A percentile compares a stretch with the other conserved stretches of the same genome.
Conservation (phyloP, 2,797 vertebrate genomes). For the Pseudotriccus pelzelni region DNA sequence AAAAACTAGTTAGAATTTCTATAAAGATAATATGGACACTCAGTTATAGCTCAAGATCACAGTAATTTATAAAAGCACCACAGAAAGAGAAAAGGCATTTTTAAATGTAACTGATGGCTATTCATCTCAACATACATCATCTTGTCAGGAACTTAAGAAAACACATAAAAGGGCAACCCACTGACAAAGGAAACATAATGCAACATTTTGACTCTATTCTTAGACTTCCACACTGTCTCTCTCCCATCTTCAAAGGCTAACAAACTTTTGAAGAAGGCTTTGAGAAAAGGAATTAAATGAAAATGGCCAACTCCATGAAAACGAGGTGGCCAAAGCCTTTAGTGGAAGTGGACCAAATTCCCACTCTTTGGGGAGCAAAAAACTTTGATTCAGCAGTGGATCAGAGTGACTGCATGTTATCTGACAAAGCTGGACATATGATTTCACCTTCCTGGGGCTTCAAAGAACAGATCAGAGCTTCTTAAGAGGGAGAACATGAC, state of each 20-base stretch:
- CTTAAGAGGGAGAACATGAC: not conserved
- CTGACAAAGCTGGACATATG: not conserved
- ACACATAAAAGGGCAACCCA: not conserved
- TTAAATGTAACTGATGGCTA: not conserved
- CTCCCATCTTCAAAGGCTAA: not conserved
- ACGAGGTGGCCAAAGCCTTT: not conserved
- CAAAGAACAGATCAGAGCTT: not conserved
- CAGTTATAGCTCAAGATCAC: not conserved
- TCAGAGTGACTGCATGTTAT: not conserved
- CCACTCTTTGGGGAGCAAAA: not conserved
- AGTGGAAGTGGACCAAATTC: not conserved
- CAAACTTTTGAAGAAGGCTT: not conserved
- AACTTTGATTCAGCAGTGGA: not conserved
- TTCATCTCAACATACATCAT: constrained; percentile 4
- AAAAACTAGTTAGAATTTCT: not conserved
- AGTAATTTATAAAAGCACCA: not conserved
- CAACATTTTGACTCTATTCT: not conserved
- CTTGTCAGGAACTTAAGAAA: not conserved
- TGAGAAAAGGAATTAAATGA: not conserved
- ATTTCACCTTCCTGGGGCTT: not conserved
- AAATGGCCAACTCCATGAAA: not conserved
- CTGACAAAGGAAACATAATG: constrained; percentile 14
- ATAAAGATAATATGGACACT: not conserved
- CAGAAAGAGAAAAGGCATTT: not conserved
- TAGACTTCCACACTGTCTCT: not conserved